phyloP scores from a whole-genome alignment of 2,888 invertebrate species.

The Harpagoxenus sublaevis region DNA sequence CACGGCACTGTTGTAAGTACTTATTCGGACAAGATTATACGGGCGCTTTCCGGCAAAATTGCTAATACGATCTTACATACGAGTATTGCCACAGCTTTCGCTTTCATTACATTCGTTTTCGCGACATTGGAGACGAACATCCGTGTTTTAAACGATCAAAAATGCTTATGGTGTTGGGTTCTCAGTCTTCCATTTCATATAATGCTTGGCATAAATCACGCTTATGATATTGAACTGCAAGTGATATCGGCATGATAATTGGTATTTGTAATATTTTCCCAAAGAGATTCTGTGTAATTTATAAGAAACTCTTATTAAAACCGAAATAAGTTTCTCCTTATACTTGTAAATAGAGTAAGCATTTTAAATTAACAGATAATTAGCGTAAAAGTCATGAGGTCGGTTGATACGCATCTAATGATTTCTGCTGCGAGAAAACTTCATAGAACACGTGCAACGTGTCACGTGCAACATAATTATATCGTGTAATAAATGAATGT shows the following conservation, averaged over 20 bases:
- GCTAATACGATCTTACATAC: neutral
- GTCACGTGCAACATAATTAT: slow-evolving; percentile 6
- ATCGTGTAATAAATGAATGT: neutral
- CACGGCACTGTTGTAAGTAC: slow-evolving; percentile 79
- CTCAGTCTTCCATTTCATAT: slow-evolving; percentile 29
- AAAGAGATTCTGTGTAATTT: neutral
- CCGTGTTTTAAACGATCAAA: slow-evolving; percentile 6
- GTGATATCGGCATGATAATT: slow-evolving; percentile 5
- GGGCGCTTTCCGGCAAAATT: slow-evolving; percentile 35
- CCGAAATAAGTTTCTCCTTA: neutral
- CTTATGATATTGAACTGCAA: neutral
- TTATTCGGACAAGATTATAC: slow-evolving; percentile 43
- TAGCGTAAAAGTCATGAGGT: neutral
- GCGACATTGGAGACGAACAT: slow-evolving; percentile 1
- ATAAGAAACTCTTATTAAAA: neutral
- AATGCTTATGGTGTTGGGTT: slow-evolving; percentile 14
- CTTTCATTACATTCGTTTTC: slow-evolving; percentile 34
- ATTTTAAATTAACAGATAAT: neutral
- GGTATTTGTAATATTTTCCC: neutral
- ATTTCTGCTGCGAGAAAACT: neutral
- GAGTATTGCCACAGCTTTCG: slow-evolving; percentile 38
- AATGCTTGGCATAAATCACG: slow-evolving; percentile 16
- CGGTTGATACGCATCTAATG: neutral
- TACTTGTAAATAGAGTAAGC: neutral
- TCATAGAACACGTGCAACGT: neutral